Conservation (phyloP, 2,888 invertebrate genomes). For the Epinotia brunnichana region DNA sequence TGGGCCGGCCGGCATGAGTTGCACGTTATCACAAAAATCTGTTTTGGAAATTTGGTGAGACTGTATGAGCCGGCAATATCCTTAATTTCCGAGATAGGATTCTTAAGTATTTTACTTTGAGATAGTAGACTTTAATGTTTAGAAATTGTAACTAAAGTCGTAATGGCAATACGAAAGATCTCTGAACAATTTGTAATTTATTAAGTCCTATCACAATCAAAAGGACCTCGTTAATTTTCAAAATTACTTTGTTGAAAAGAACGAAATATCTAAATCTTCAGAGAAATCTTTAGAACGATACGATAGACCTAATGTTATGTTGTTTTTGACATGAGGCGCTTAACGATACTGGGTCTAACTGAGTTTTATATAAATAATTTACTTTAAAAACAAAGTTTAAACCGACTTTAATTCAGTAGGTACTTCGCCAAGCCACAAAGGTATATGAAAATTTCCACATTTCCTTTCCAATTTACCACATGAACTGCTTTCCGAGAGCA, state of each 20-base stretch:
- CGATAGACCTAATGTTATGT: too few species aligned
- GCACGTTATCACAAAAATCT: slow-evolving; percentile 18
- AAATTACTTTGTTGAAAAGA: neutral
- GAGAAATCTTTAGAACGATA: too few species aligned
- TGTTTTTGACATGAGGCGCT: neutral
- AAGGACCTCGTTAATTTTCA: neutral
- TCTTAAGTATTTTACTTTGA: neutral
- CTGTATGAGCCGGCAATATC: neutral
- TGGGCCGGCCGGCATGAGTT: slow-evolving; percentile 5
- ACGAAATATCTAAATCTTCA: neutral
- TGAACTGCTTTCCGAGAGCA: too few species aligned
- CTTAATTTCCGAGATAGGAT: neutral
- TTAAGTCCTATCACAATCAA: too few species aligned
- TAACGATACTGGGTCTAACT: neutral
- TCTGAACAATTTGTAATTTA: too few species aligned
- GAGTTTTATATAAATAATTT: too few species aligned
- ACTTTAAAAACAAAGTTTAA: too few species aligned
- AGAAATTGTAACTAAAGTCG: neutral
- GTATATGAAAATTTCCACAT: too few species aligned
- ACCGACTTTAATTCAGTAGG: too few species aligned
- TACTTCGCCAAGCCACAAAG: too few species aligned
- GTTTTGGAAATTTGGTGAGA: neutral
- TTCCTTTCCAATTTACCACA: too few species aligned
- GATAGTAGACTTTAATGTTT: neutral
- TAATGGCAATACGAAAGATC: neutral